Evolutionary conservation across 2,113 vertebrate genomes (phyloP).

Genomic region (Petroica traversi): DNA sequence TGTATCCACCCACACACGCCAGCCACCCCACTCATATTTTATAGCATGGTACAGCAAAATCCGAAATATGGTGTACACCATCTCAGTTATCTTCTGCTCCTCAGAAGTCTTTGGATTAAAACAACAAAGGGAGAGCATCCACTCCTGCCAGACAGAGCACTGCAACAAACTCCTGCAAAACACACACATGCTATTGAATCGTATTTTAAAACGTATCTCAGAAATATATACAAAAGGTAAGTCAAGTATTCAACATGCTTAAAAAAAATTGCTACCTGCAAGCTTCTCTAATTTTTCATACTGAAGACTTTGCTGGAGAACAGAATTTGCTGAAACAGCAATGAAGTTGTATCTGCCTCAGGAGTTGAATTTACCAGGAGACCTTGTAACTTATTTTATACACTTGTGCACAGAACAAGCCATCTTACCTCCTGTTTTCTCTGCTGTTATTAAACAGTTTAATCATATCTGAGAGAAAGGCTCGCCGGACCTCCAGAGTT

Average conservation of each 20-base stretch:
- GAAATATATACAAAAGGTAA: background rate
- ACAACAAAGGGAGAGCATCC: slow-evolving; percentile 98
- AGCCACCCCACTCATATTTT: slow-evolving; percentile 98
- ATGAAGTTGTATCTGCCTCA: background rate
- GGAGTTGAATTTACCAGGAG: background rate
- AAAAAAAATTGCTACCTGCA: background rate
- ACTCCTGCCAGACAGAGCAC: slow-evolving; percentile 99
- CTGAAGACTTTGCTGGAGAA: background rate
- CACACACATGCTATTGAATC: background rate
- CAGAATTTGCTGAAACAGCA: background rate
- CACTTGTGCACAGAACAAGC: background rate
- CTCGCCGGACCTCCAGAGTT: slow-evolving; percentile 88
- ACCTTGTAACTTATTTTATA: background rate
- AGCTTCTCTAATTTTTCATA: background rate
- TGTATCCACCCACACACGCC: slow-evolving; percentile 98
- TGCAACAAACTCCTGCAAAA: slow-evolving; percentile 92
- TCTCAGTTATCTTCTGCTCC: slow-evolving; percentile 97
- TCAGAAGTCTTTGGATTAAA: slow-evolving; percentile 89
- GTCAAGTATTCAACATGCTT: background rate
- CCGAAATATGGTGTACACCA: slow-evolving; percentile 97
- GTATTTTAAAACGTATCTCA: background rate
- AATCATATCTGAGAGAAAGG: slow-evolving; percentile 98
- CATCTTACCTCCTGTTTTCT: slow-evolving; percentile 92
- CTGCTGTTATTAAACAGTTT: slow-evolving; percentile 98
- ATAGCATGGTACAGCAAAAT: slow-evolving; percentile 97